A percentile compares a stretch with the other conserved stretches of the same genome.
Conservation (phyloP, 2,888 invertebrate species). For the Platerodrilus igneus region DNA sequence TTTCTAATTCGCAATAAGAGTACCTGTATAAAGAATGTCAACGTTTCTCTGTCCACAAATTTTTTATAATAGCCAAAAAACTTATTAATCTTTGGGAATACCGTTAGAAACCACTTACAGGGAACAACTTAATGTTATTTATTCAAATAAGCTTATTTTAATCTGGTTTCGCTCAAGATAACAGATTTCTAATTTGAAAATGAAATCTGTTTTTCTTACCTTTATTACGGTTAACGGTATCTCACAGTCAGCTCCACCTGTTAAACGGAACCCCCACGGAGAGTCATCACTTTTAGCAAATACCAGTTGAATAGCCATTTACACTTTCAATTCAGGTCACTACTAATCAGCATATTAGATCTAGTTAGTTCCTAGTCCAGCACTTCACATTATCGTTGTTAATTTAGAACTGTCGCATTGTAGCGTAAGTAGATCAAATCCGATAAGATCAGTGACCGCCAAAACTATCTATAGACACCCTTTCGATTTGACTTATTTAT, state of each 20-base stretch:
- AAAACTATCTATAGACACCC: slow-evolving; percentile 26
- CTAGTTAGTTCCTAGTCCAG: slow-evolving; percentile 23
- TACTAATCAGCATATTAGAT: slow-evolving; percentile 20
- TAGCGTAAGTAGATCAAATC: slow-evolving; percentile 28
- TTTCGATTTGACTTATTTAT: too few species aligned
- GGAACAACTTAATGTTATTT: too few species aligned
- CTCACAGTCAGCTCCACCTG: slow-evolving; percentile 70
- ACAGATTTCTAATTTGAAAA: neutral
- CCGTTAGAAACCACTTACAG: too few species aligned
- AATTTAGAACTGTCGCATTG: slow-evolving; percentile 34
- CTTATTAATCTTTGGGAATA: too few species aligned
- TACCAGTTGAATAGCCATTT: slow-evolving; percentile 67
- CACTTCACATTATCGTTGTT: slow-evolving; percentile 33
- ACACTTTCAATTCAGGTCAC: slow-evolving; percentile 31
- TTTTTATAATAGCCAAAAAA: too few species aligned
- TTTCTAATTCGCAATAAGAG: too few species aligned
- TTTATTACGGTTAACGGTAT: slow-evolving; percentile 70
- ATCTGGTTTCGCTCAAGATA: neutral
- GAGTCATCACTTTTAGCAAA: slow-evolving; percentile 58
- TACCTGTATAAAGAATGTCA: too few species aligned
- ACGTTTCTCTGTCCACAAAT: too few species aligned
- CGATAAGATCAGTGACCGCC: slow-evolving; percentile 29
- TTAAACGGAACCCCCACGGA: slow-evolving; percentile 74
- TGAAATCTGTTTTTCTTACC: slow-evolving; percentile 56
- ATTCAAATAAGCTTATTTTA: too few species aligned